A percentile compares a stretch with the other conserved stretches of the same genome.
These are phyloP conservation scores for Pheosia gnoma DNA, from an alignment of 2,888 invertebrate genomes.

Conservation along the genomic window DNA sequence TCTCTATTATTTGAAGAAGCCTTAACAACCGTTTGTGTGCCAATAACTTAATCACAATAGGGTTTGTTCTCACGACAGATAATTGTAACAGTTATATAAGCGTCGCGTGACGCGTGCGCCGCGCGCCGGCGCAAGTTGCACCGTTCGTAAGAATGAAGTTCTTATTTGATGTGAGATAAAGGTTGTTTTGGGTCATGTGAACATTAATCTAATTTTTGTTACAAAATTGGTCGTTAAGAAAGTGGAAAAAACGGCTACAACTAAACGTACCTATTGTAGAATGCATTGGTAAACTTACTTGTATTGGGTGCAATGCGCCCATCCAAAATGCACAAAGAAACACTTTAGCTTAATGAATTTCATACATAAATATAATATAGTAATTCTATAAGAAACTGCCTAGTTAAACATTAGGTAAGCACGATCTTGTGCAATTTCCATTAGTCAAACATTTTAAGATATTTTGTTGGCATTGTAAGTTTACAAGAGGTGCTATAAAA, in stretches of 20 bases:
- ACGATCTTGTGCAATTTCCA: too few species aligned
- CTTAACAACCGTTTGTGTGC: conserved; percentile 23
- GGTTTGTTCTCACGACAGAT: conserved; percentile 35
- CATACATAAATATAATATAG: too few species aligned
- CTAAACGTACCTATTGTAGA: not conserved
- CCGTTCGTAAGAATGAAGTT: conserved; percentile 26
- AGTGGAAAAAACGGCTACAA: conserved; percentile 1
- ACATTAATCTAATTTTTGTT: conserved; percentile 32
- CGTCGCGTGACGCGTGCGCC: conserved; percentile 31
- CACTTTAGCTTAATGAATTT: too few species aligned
- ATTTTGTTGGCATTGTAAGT: too few species aligned
- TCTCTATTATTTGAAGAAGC: conserved; percentile 23
- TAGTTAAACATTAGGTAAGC: too few species aligned
- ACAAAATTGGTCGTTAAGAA: conserved; percentile 32
- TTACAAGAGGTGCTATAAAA: too few species aligned
- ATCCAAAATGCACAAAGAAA: too few species aligned
- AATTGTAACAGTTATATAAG: conserved; percentile 44
- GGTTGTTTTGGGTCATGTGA: conserved; percentile 23
- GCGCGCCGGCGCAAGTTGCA: conserved; percentile 10
- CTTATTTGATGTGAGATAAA: conserved; percentile 26
- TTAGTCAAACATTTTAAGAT: too few species aligned
- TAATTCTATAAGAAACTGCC: too few species aligned
- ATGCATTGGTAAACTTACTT: too few species aligned
- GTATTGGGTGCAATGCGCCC: too few species aligned
- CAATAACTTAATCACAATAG: conserved; percentile 37